Base-by-base conservation (phyloP, 2,797 vertebrate species). In the Clarias laeviceps region DNA sequence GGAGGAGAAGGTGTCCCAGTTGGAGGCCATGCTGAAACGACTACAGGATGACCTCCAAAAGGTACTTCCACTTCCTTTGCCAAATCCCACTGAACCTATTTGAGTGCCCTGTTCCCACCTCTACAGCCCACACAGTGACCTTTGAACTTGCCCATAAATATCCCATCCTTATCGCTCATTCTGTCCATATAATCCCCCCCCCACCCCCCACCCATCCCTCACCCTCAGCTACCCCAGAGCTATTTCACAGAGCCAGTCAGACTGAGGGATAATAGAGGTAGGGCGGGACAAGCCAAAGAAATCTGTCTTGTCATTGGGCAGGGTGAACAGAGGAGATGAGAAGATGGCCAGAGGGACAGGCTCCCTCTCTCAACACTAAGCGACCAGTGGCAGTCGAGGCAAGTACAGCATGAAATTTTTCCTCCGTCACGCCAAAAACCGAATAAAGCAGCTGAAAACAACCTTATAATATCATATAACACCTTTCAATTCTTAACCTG, bases 41-140 rank as follows among this genome's bases (percentile, higher is more conserved):
- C 95, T 98, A 82, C 96, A 97, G 93, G 96, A 97, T 59, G 97
- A 97, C 91, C 95, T 98, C 90, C 96, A 97, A 93, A 97, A 96
- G 97, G 97, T 98, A 94, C 94, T 93, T 94, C 90, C 92, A 90
- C 90, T 90, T 91, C 87, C 64, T 40, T 86, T 85, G 68, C 79
- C 82, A 84, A 69, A 45, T 56, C 81, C 88, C 73, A 86, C 18
- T 81, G 69, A 70, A 79, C 45, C 24, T 88, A 88, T 77, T 40
- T 84, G 89, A 91, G 90, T 87, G 88, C 88, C 90, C 88, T 87
- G 89, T 92, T 91, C 82, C 84, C 82, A 62, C 76, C 82, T 73
- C 85, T 80, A 80, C 87, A 89, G 74, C 87, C 84, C 87, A 85
- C 83, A 77, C 73, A 69, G 79, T 89, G 83, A 78, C 70, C 64